Evolutionary conservation across 1,140 invertebrate species (phyloP).

Genomic region (Brachionus angularis): DNA sequence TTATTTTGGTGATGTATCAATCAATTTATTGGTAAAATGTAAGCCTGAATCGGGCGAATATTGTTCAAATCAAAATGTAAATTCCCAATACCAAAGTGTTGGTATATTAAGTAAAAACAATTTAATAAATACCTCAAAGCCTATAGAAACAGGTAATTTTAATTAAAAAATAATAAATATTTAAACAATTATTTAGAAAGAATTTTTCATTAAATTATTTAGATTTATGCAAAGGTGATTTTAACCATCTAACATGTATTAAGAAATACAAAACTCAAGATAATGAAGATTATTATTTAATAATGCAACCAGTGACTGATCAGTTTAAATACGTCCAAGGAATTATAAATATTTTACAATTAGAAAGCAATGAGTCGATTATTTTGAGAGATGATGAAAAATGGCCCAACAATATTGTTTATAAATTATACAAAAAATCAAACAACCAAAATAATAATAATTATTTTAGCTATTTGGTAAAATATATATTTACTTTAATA

Average conservation of each 20-base stretch:
- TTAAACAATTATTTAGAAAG: no score
- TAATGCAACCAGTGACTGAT: constrained; percentile 4
- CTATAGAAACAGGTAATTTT: neutral
- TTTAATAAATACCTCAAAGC: neutral
- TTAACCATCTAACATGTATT: constrained; percentile 11
- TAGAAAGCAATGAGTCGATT: constrained; percentile 2
- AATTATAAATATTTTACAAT: neutral
- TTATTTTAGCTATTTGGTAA: constrained; percentile 29
- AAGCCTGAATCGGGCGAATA: neutral
- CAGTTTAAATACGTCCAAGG: constrained; percentile 14
- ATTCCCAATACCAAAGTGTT: constrained; percentile 3
- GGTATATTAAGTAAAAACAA: constrained; percentile 24
- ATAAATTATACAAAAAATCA: constrained; percentile 11
- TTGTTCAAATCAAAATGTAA: neutral
- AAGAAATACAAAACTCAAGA: neutral
- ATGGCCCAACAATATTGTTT: constrained; percentile 22
- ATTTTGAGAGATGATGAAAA: constrained; percentile 8
- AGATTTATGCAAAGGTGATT: constrained; percentile 20
- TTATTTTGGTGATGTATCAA: neutral
- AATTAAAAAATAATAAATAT: neutral
- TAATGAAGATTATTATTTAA: neutral
- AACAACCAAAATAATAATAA: no score
- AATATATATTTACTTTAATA: neutral
- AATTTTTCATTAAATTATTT: no score
- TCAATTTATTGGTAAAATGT: neutral